Evolutionary conservation across 2,113 vertebrate genomes (phyloP), one percentile per base, ranked within the genome.

Genomic region (Canis aureus): DNA sequence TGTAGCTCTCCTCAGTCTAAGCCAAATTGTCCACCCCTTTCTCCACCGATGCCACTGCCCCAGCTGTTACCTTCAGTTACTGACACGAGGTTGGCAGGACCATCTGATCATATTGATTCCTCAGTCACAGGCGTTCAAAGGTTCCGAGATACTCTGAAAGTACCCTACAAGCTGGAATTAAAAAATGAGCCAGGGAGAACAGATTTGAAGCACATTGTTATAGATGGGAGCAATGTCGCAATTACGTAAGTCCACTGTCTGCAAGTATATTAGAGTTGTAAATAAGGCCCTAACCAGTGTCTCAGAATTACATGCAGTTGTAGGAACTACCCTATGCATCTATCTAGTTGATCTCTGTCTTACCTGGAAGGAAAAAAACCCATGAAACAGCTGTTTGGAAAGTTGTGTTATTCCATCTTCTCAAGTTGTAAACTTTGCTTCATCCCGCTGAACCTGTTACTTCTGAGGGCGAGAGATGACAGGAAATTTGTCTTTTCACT

Each of bases 161-260:
- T 98, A 4, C 99, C 99, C 0, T 99, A 99, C 98, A 99, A 97
- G 29, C 98, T 99, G 98, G 99, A 99, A 86, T 98, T 99, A 97
- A 99, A 99, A 64, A 99, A 99, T 11, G 99, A 99, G 94, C 99
- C 99, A 0, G 99, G 99, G 27, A 98, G 97, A 62, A 98, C 91
- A 0, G 98, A 99, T 60, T 98, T 99, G 91, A 99, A 99, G 51
- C 99, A 99, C 91, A 98, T 99, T 38, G 99, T 99, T 97, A 99
- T 99, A 80, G 99, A 99, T 38, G 99, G 99, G 94, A 99, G 99
- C 98, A 99, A 99, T 62, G 99, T 99, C 95, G 99, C 99, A 0
- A 99, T 99, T 98, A 98, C 99, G 99, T 99, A 98, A 99, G 99
- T 99, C 69, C 91, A 13, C 60, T 89, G 71, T 97, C 38, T 71